Base-by-base conservation (phyloP, 2,797 vertebrate species). In the Gobio occitaniae region DNA sequence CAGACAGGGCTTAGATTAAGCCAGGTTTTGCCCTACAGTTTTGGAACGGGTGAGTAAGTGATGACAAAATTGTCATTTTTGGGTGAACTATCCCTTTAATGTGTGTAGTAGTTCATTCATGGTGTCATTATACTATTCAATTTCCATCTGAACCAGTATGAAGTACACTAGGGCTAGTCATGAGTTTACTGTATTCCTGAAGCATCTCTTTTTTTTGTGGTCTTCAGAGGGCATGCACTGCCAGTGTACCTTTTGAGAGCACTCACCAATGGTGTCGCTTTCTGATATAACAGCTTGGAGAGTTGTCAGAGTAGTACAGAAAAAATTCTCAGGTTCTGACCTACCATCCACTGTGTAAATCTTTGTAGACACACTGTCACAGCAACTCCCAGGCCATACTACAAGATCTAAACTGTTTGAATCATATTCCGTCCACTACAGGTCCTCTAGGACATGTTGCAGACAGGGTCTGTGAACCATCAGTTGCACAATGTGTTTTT, bases 351-450 rank as follows among this genome's bases (percentile, higher is more conserved):
- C 29, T 85, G 83, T 85, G 83, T 63, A 72, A 80, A 80, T 71
- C 44, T 61, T 59, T 85, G 47, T 54, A 80, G 77, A 85, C 75
- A 74, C 76, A 80, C 77, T 85, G 77, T 80, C 66, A 74, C 54
- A 52, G 76, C 15, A 74, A 80, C 54, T 71, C 83, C 75, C 83
- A 59, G 65, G 29, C 29, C 52, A 61, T 69, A 78, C 50, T 70
- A 77, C 25, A 70, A 48, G 52, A 78, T 84, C 75, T 84, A 48
- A 78, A 84, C 65, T 21, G 2, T 70, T 47, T n/a, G 19, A 84
- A 70, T 84, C 52, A 78, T 70, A 80, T 48, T 63, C 66, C 41
- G 54, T 84, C 77, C 77, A 80, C 54, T 52, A 32, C 66, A 72
- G 68, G 29, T 80, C 83, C 83, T 52, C 19, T 47, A 78, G 83